Evolutionary conservation across 1,140 invertebrate species (phyloP), one percentile per base, ranked within the genome.

Genomic region (Drosophila suzukii): DNA sequence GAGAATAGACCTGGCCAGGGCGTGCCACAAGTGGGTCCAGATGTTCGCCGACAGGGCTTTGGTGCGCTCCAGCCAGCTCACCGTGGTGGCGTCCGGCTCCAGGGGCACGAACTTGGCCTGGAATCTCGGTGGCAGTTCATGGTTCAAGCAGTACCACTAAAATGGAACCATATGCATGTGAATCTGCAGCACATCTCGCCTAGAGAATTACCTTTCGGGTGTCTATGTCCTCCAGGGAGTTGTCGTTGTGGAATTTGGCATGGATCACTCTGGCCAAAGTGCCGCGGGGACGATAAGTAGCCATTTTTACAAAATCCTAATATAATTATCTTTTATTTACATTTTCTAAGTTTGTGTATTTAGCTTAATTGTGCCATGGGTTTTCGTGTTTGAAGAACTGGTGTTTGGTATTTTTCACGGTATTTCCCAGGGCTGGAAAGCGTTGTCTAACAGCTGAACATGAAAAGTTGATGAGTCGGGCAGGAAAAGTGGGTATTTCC

Each of bases 21-120:
- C 93, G 90, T 97, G 95, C 93, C 94, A 96, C 32, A 97, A 82
- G 88, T 97, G 96, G 17, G 94, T 94, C 81, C 96, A 94, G 71
- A 96, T 91, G 92, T 94, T 95, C 53, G 96, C 94, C 6, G 95
- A 95, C 76, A 96, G 94, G 47, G 94, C 93, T 79, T 94, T 94
- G 51, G 95, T 94, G 38, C 94, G 91, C 62, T 95, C 93, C 30
- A 97, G 92, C 92, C 97, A 97, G 56, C 93, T 62, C 39, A 94
- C 84, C 0, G 96, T 96, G 24, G 95, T 95, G 20, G 93, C 84
- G 92, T 97, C 96, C 15, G 94, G 93, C n/a, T 86, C 68, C 8
- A 95, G 92, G 51, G 94, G 93, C 20, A 96, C 78, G 91, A 96
- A 96, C 72, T 91, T 93, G 1, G 73, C 63, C 51, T 91, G 81